phyloP scores from a whole-genome alignment of 2,113 vertebrate genomes.

The Pangasianodon hypophthalmus region DNA sequence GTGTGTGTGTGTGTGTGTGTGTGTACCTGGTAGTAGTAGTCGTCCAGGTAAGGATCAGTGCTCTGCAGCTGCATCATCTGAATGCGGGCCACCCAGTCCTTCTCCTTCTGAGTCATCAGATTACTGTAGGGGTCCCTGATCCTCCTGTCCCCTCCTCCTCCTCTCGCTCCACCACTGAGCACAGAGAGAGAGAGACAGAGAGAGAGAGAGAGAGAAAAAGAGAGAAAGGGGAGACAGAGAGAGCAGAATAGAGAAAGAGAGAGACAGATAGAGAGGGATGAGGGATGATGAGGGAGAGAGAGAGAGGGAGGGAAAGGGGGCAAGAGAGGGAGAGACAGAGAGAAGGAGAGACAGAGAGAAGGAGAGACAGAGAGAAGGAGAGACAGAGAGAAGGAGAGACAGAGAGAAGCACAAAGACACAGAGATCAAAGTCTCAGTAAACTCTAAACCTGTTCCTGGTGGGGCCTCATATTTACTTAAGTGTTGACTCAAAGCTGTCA shows the following conservation, averaged over 20 bases:
- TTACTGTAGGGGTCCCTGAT: slow-evolving; percentile 91
- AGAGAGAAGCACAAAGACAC: background rate
- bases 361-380: slow-evolving; percentile 20
- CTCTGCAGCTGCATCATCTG: slow-evolving; percentile 99
- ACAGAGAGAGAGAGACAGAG: slow-evolving; percentile 44
- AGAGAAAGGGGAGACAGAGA: background rate
- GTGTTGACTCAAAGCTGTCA: background rate
- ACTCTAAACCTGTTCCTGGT: background rate
- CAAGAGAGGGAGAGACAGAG: too few species aligned
- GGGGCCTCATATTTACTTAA: too few species aligned
- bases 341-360: background rate
- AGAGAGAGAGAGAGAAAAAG: background rate
- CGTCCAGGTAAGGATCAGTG: slow-evolving; percentile 95
- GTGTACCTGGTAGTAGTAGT: slow-evolving; percentile 92
- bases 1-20: background rate
- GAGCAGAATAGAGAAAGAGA: too few species aligned
- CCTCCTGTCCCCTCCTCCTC: slow-evolving; percentile 78
- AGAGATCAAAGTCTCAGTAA: background rate
- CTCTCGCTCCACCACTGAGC: slow-evolving; percentile 75
- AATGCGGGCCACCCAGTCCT: slow-evolving; percentile 97
- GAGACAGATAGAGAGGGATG: too few species aligned
- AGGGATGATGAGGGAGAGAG: too few species aligned
- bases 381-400: background rate
- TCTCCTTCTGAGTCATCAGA: slow-evolving; percentile 94
- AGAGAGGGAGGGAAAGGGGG: too few species aligned